Evolutionary conservation across 2,113 vertebrate species (phyloP).

Genomic region (Sturnus vulgaris): DNA sequence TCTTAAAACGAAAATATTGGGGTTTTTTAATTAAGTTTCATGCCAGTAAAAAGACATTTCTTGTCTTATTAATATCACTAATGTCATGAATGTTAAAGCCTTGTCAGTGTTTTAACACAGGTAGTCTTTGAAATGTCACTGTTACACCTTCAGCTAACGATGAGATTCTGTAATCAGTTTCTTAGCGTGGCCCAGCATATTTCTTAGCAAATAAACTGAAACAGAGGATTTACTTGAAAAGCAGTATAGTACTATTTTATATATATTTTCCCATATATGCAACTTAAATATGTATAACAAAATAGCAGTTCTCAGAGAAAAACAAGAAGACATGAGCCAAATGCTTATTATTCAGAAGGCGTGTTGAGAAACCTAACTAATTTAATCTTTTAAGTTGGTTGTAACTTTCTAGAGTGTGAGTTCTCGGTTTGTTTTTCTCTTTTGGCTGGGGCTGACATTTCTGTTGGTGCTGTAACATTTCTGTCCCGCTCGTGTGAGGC

Average conservation of each 20-base stretch:
- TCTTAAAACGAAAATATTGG: slow-evolving; percentile 23
- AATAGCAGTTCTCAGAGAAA: neutral
- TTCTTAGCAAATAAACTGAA: neutral
- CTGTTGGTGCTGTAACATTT: neutral
- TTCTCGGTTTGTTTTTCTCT: neutral
- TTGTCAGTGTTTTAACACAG: neutral
- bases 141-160: neutral
- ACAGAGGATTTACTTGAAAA: neutral
- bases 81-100: neutral
- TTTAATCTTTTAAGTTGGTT: neutral
- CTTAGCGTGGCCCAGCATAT: neutral
- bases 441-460: neutral
- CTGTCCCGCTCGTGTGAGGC: neutral
- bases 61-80: neutral
- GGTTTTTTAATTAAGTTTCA: neutral
- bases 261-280: rapidly evolving
- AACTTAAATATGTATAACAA: neutral
- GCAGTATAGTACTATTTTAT: neutral
- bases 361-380: neutral
- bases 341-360: neutral
- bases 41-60: neutral
- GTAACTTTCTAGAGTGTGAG: neutral
- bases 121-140: neutral
- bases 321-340: neutral
- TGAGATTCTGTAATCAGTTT: neutral